Conservation (phyloP, 2,888 invertebrate genomes). For the Neoascia interrupta region DNA sequence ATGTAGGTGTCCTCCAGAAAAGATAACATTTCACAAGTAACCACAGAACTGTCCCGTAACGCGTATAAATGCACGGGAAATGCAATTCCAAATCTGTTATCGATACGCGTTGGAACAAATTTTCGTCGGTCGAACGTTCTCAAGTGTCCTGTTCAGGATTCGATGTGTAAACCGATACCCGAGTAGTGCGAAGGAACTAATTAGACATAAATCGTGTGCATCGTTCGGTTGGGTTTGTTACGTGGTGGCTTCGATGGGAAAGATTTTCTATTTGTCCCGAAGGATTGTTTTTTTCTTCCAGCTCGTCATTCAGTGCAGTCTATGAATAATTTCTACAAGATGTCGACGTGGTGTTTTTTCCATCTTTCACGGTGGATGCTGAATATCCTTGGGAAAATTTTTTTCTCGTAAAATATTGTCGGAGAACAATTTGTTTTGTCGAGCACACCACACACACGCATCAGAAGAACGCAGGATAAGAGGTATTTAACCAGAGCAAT, state of each 20-base stretch:
- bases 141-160: slow-evolving; percentile 60
- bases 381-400: slow-evolving; percentile 63
- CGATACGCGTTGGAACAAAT: slow-evolving; percentile 65
- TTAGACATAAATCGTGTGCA: slow-evolving; percentile 65
- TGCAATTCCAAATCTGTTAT: slow-evolving; percentile 66
- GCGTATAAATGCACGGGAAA: slow-evolving; percentile 46
- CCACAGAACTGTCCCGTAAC: slow-evolving; percentile 46
- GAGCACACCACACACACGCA: too few species aligned
- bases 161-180: slow-evolving; percentile 58
- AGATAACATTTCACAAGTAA: slow-evolving; percentile 49
- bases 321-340: slow-evolving; percentile 61
- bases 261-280: slow-evolving; percentile 43
- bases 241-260: slow-evolving; percentile 51
- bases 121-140: slow-evolving; percentile 56
- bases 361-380: too few species aligned
- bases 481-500: slow-evolving; percentile 54
- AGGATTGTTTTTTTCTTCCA: slow-evolving; percentile 55
- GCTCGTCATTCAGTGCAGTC: slow-evolving; percentile 41
- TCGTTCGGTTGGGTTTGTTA: slow-evolving; percentile 47
- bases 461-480: slow-evolving; percentile 37
- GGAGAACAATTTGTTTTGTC: neutral
- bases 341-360: slow-evolving; percentile 30
- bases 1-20: slow-evolving; percentile 15
- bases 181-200: slow-evolving; percentile 62
- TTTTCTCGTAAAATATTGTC: neutral